These are phyloP conservation scores for Helostoma temminkii DNA, from an alignment of 2,797 vertebrate genomes.

Conservation along the genomic window DNA sequence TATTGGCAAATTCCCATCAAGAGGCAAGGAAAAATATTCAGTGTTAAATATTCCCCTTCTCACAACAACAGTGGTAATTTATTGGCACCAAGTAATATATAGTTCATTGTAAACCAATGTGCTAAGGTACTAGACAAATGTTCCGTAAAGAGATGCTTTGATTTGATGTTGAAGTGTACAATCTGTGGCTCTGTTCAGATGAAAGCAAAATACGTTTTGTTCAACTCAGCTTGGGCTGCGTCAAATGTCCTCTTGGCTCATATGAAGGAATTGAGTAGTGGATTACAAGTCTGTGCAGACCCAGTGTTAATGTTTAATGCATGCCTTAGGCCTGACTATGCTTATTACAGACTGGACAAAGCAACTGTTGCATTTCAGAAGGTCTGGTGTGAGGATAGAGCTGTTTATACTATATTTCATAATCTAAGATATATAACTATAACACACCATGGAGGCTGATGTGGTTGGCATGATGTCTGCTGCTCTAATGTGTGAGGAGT, in stretches of 20 bases:
- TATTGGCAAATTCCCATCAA: not conserved
- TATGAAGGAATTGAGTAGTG: constrained; percentile 55
- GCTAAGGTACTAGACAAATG: not conserved
- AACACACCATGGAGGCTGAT: constrained; percentile 56
- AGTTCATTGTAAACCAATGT: not conserved
- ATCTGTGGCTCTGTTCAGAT: constrained; percentile 13
- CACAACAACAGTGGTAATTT: not conserved
- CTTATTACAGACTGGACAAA: constrained; percentile 68
- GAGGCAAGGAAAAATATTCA: not conserved
- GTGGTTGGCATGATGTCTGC: constrained; percentile 64
- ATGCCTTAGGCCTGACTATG: constrained; percentile 65
- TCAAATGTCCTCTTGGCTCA: constrained; percentile 50
- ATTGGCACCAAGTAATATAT: not conserved
- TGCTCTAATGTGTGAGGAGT: constrained; percentile 66
- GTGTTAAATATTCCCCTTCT: not conserved
- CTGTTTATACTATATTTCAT: constrained; percentile 63
- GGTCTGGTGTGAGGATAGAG: constrained; percentile 37
- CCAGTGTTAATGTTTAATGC: constrained; percentile 80
- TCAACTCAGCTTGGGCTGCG: constrained; percentile 28
- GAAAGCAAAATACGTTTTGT: constrained; percentile 29
- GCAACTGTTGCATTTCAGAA: constrained; percentile 73
- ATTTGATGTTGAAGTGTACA: constrained; percentile 5
- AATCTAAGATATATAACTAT: constrained; percentile 63
- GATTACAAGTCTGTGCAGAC: constrained; percentile 64
- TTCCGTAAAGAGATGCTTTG: constrained; percentile 35